A percentile compares a stretch with the other conserved stretches of the same genome.
These are phyloP conservation scores for Aphidius ervi DNA, from an alignment of 1,140 invertebrate species.

Conservation along the genomic window DNA sequence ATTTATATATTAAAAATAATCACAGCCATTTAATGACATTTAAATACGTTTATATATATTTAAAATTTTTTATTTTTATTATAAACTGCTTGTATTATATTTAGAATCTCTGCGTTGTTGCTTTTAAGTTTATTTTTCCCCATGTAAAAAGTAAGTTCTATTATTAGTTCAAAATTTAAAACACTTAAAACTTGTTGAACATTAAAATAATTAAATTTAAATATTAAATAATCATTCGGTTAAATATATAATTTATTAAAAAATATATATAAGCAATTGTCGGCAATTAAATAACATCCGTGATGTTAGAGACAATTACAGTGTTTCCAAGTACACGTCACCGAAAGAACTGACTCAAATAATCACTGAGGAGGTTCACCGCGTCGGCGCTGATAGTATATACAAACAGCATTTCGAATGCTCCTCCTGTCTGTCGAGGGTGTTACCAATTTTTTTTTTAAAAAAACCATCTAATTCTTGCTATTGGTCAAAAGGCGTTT, in stretches of 20 bases:
- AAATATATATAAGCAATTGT: no score
- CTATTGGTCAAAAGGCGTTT: constrained; percentile 14
- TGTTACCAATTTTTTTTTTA: constrained; percentile 1
- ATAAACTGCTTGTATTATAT: constrained; percentile 21
- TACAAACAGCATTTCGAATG: no score
- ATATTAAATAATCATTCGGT: no score
- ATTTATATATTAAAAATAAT: no score
- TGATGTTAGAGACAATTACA: not conserved
- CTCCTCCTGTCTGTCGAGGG: not conserved
- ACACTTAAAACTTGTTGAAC: not conserved
- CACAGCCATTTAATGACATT: no score
- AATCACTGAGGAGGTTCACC: not conserved
- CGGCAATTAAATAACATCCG: no score
- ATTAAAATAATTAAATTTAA: not conserved
- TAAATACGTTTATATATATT: no score
- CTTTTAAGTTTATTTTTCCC: constrained; percentile 10
- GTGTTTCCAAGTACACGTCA: constrained; percentile 42
- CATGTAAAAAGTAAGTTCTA: constrained; percentile 9
- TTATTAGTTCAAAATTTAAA: constrained; percentile 8
- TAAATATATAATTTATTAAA: no score
- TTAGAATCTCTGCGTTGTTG: constrained; percentile 27
- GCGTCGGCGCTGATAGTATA: not conserved
- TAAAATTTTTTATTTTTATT: not conserved
- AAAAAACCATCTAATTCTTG: not conserved
- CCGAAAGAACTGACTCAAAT: constrained; percentile 37